Evolutionary conservation across 2,888 invertebrate species (phyloP).

Genomic region (Epicampocera succincta): DNA sequence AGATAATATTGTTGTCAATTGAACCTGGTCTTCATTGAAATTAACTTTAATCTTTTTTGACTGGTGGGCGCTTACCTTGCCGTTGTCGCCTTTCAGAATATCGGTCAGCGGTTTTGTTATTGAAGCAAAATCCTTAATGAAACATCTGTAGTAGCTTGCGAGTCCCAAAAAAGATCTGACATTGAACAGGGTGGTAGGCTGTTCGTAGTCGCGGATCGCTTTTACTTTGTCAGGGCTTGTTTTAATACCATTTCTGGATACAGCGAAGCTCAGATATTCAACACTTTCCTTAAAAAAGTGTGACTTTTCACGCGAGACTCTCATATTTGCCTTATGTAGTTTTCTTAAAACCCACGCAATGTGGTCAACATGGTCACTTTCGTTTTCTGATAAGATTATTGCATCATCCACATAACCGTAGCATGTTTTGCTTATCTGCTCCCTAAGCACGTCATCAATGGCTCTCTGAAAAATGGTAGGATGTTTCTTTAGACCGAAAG

Average conservation of each 20-base stretch:
- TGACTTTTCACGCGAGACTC: slow-evolving; percentile 55
- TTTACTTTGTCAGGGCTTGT: background rate
- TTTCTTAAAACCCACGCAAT: background rate
- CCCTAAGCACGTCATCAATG: background rate
- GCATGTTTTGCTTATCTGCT: too few relatives aligned
- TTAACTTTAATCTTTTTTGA: slow-evolving; percentile 51
- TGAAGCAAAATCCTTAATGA: too few relatives aligned
- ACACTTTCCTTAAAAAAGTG: slow-evolving; percentile 55
- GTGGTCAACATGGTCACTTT: background rate
- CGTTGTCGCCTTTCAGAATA: slow-evolving; percentile 69
- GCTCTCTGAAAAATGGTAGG: too few relatives aligned
- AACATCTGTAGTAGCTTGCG: background rate
- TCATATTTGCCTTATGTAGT: slow-evolving; percentile 3
- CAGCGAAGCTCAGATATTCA: slow-evolving; percentile 33
- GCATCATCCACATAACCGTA: slow-evolving; percentile 14
- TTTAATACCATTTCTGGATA: background rate
- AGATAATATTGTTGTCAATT: slow-evolving; percentile 44
- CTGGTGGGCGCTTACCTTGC: slow-evolving; percentile 62
- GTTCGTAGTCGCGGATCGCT: background rate
- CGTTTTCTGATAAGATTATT: background rate
- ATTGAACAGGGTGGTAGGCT: background rate
- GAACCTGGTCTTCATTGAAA: slow-evolving; percentile 52
- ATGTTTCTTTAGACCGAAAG: too few relatives aligned
- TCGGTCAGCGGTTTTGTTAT: slow-evolving; percentile 65
- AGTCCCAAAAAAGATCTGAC: slow-evolving; percentile 11